Conservation (phyloP, 2,888 invertebrate species). For the Mimumesa dahlbomi region DNA sequence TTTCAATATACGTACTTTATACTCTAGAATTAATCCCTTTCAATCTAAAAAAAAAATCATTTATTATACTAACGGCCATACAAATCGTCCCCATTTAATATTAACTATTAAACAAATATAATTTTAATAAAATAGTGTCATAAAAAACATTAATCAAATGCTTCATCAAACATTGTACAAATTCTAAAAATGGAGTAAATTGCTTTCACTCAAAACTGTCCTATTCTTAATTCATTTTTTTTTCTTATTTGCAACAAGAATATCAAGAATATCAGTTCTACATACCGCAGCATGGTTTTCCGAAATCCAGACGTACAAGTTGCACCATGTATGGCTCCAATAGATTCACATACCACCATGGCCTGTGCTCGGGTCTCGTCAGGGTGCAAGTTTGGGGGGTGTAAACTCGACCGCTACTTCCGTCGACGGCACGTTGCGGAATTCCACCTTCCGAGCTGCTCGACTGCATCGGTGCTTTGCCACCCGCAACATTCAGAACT, state of each 20-base stretch:
- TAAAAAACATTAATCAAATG: too few relatives aligned
- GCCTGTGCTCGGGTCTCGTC: slow-evolving; percentile 90
- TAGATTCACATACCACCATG: slow-evolving; percentile 98
- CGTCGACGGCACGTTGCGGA: slow-evolving; percentile 95
- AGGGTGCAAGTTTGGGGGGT: slow-evolving; percentile 92
- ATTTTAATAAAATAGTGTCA: too few relatives aligned
- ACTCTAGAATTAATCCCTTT: too few relatives aligned
- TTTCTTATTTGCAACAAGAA: too few relatives aligned
- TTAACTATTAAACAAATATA: too few relatives aligned
- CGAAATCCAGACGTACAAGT: slow-evolving; percentile 93
- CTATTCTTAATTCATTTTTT: not conserved
- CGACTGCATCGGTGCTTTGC: slow-evolving; percentile 97
- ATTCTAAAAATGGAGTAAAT: too few relatives aligned
- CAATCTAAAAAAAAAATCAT: too few relatives aligned
- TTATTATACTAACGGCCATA: too few relatives aligned
- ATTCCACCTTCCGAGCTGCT: slow-evolving; percentile 91
- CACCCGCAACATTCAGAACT: slow-evolving; percentile 96
- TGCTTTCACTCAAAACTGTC: not conserved
- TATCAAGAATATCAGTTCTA: slow-evolving; percentile 57
- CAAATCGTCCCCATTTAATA: too few relatives aligned
- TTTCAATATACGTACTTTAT: too few relatives aligned
- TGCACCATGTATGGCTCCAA: slow-evolving; percentile 97
- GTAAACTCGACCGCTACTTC: slow-evolving; percentile 92
- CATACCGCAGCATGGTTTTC: slow-evolving; percentile 95
- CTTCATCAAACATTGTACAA: too few relatives aligned